Percentiles rank a stretch among this genome's conserved stretches.
phyloP scores from a whole-genome alignment of 2,113 vertebrate species.

The Cinclus cinclus region DNA sequence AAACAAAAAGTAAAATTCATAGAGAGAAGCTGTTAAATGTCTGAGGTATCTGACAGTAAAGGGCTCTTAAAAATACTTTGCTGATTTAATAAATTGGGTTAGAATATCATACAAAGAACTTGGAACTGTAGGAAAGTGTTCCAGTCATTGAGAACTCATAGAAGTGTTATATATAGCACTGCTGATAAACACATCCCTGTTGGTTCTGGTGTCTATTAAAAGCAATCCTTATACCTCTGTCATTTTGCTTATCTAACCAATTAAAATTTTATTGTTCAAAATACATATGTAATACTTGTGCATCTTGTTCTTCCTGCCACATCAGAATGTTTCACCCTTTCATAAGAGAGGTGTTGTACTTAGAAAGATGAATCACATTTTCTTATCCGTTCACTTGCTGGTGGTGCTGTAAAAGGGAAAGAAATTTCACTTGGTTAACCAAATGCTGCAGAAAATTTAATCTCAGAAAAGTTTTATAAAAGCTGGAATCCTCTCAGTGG shows the following conservation, averaged over 20 bases:
- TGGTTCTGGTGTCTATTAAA: background rate
- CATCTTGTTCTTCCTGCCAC: background rate
- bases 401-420: background rate
- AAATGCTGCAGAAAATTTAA: background rate
- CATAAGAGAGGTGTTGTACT: background rate
- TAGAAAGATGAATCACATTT: background rate
- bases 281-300: background rate
- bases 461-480: background rate
- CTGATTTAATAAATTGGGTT: background rate
- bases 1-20: background rate
- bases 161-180: background rate
- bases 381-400: background rate
- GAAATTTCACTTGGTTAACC: background rate
- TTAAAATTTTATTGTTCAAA: background rate
- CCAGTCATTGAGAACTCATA: background rate
- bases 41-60: background rate
- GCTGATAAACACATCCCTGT: background rate
- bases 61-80: background rate
- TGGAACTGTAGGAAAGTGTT: background rate
- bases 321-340: background rate
- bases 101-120: background rate
- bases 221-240: background rate
- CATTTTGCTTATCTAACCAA: accelerated
- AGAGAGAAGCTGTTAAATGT: background rate
- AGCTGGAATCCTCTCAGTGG: background rate